A percentile compares a stretch with the other conserved stretches of the same genome.
Evolutionary conservation across 2,797 vertebrate genomes (phyloP).

Genomic region (Xerus rutilus): DNA sequence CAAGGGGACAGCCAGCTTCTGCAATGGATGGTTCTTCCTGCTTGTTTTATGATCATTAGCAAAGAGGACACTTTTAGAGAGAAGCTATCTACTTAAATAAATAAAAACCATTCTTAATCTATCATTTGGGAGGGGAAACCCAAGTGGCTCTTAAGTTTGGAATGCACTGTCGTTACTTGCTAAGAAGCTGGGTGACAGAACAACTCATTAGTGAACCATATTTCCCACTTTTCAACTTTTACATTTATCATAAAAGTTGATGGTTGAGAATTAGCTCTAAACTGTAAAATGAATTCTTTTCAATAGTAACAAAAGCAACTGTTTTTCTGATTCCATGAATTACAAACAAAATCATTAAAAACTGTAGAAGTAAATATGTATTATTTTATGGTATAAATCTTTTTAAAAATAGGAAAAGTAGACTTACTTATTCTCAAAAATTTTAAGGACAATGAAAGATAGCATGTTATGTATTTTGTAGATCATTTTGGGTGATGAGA

Average conservation of each 20-base stretch:
- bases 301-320: neutral
- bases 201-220: neutral
- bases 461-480: constrained; percentile 13
- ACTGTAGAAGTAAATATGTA: neutral
- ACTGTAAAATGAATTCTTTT: constrained; percentile 27
- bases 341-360: constrained; percentile 53
- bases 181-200: neutral
- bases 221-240: neutral
- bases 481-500: neutral
- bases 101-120: constrained; percentile 24
- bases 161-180: constrained; percentile 11
- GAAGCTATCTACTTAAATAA: constrained; percentile 41
- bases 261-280: neutral
- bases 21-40: neutral
- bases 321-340: constrained; percentile 39
- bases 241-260: neutral
- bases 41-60: neutral
- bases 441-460: constrained; percentile 42
- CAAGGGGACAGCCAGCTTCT: neutral
- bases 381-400: neutral
- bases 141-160: neutral
- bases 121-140: neutral
- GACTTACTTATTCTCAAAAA: neutral
- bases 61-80: neutral
- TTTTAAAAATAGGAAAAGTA: constrained; percentile 45